A percentile compares a stretch with the other conserved stretches of the same genome.
These are phyloP conservation scores for Isichthys henryi DNA, from an alignment of 2,113 vertebrate species.

Conservation along the genomic window DNA sequence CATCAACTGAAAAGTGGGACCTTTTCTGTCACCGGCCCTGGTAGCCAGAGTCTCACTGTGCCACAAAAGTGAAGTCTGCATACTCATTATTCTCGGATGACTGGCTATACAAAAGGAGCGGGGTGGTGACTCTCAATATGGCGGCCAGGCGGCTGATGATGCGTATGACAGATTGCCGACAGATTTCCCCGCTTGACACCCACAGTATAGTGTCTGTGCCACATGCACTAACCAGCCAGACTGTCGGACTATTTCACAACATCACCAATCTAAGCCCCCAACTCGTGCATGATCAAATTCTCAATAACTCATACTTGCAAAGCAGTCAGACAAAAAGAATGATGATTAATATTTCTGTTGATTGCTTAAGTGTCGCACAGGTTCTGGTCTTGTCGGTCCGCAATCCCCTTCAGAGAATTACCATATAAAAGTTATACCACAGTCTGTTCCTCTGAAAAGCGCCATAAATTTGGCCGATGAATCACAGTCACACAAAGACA, in stretches of 20 bases:
- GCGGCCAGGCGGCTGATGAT: not conserved
- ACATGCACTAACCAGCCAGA: not conserved
- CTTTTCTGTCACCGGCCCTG: not conserved
- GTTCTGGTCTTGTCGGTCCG: not conserved
- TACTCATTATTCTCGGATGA: not conserved
- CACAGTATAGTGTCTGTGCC: not conserved
- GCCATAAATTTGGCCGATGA: not conserved
- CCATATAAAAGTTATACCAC: not conserved
- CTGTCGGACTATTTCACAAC: not conserved
- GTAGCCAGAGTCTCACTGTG: not conserved
- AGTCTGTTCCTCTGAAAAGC: not conserved
- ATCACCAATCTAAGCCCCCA: not conserved
- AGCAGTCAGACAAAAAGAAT: not conserved
- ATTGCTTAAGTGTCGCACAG: not conserved
- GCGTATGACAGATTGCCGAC: not conserved
- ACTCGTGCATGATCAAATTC: not conserved
- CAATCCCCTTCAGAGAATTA: not conserved
- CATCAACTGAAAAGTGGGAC: not conserved
- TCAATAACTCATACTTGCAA: not conserved
- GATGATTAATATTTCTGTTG: not conserved
- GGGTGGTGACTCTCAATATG: not conserved
- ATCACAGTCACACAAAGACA: not conserved
- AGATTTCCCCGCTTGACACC: not conserved
- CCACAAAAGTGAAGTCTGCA: not conserved
- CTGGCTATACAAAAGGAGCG: not conserved